Evolutionary conservation across 1,140 invertebrate species (phyloP).

Genomic region (Dendrolimus punctatus): DNA sequence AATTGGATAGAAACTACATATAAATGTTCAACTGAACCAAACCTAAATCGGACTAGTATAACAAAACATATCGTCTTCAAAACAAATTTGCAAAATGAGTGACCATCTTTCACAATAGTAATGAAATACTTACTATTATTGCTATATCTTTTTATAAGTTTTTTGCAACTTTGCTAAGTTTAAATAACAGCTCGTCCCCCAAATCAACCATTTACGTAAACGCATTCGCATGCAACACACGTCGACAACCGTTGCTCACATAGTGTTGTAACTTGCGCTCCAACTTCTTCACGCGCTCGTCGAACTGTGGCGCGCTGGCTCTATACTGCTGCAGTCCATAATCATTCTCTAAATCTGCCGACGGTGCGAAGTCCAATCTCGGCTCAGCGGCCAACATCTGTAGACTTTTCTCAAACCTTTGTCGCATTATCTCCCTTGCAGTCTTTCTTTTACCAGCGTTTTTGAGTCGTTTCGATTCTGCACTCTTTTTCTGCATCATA

Average conservation of each 20-base stretch:
- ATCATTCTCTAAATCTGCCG: constrained; percentile 48
- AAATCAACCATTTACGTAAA: neutral
- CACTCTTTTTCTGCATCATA: constrained; percentile 42
- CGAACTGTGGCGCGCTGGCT: constrained; percentile 63
- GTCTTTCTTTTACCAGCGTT: constrained; percentile 36
- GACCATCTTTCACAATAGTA: too few relatives aligned
- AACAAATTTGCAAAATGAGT: too few relatives aligned
- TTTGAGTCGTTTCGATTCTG: constrained; percentile 32
- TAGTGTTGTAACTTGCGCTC: constrained; percentile 58
- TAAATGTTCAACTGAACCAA: too few relatives aligned
- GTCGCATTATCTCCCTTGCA: constrained; percentile 48
- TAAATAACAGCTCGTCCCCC: too few relatives aligned
- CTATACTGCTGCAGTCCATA: constrained; percentile 70
- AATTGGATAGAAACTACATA: too few relatives aligned
- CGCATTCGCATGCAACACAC: constrained; percentile 42
- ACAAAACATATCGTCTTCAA: too few relatives aligned
- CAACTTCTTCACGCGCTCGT: constrained; percentile 49
- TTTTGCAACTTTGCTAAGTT: too few relatives aligned
- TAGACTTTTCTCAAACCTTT: constrained; percentile 54
- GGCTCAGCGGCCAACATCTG: constrained; percentile 52
- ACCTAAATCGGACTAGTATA: too few relatives aligned
- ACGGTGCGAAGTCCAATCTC: constrained; percentile 28
- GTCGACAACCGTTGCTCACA: constrained; percentile 45
- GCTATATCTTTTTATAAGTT: too few relatives aligned
- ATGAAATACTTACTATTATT: too few relatives aligned